A percentile compares a stretch with the other conserved stretches of the same genome.
Conservation (phyloP, 2,113 vertebrate genomes). For the Microtus montanus region DNA sequence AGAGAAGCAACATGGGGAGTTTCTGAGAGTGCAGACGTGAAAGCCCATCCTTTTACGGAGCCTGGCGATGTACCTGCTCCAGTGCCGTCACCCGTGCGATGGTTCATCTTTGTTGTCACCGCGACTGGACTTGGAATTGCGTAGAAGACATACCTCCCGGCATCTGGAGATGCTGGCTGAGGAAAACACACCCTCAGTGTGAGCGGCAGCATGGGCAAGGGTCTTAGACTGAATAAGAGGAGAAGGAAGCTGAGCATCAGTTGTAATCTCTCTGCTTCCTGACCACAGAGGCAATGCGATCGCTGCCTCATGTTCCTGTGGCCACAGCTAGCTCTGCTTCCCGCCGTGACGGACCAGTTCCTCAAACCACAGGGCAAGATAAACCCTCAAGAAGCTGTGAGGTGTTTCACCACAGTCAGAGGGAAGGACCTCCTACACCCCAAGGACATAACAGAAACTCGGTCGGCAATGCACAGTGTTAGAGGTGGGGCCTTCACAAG, state of each 20-base stretch:
- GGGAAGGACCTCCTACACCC: neutral
- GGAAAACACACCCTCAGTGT: neutral
- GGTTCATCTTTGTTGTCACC: neutral
- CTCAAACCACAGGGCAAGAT: neutral
- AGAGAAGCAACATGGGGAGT: neutral
- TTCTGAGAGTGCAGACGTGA: neutral
- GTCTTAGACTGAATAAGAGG: neutral
- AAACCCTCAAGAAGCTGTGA: neutral
- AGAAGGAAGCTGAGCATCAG: neutral
- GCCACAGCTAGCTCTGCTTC: neutral
- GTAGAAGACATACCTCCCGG: neutral
- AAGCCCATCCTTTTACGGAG: no score
- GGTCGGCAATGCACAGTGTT: neutral
- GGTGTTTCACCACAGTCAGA: neutral
- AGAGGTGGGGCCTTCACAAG: neutral
- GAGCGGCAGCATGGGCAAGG: rapidly evolving
- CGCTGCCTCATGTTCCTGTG: neutral
- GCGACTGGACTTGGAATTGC: neutral
- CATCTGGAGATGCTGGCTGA: neutral
- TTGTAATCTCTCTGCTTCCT: neutral
- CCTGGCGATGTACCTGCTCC: no score
- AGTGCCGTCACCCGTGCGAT: neutral
- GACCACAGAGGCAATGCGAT: neutral
- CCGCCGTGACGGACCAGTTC: neutral
- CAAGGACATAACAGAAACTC: neutral